Evolutionary conservation across 2,888 invertebrate genomes (phyloP).

Genomic region (Andricus quercusramuli): DNA sequence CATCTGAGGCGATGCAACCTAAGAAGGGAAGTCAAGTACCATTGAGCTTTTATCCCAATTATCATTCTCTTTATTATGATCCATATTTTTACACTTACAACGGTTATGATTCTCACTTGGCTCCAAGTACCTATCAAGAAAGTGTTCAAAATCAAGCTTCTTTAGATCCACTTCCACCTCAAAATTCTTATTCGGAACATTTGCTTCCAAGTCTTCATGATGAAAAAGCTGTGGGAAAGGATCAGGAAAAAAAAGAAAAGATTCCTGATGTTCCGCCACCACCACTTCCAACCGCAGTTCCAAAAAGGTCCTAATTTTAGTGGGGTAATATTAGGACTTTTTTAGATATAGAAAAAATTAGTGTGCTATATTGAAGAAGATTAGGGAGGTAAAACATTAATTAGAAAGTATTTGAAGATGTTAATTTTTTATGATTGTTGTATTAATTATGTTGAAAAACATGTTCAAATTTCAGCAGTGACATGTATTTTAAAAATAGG

Average conservation of each 20-base stretch:
- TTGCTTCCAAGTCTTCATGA: constrained; percentile 62
- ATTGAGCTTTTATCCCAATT: constrained; percentile 71
- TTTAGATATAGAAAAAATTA: no score
- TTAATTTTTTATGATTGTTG: no score
- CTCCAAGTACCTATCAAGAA: constrained; percentile 67
- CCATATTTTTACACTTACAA: constrained; percentile 72
- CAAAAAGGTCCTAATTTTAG: constrained; percentile 18
- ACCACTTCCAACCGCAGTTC: constrained; percentile 42
- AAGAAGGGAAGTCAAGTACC: constrained; percentile 54
- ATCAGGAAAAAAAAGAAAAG: constrained; percentile 38
- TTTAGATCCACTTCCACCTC: constrained; percentile 64
- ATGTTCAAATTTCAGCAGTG: no score
- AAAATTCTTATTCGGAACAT: constrained; percentile 53
- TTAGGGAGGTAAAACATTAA: no score
- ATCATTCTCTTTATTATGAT: constrained; percentile 71
- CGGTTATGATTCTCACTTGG: constrained; percentile 64
- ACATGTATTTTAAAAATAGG: no score
- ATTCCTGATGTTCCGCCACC: constrained; percentile 53
- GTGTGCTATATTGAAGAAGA: no score
- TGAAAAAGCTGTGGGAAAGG: constrained; percentile 53
- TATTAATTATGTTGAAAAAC: no score
- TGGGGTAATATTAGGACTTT: background rate
- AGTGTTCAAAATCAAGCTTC: constrained; percentile 66
- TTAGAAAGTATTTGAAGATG: no score
- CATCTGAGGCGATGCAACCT: constrained; percentile 45